Evolutionary conservation across 2,113 vertebrate species (phyloP), one percentile per base, ranked within the genome.

Genomic region (Ailurus styani): DNA sequence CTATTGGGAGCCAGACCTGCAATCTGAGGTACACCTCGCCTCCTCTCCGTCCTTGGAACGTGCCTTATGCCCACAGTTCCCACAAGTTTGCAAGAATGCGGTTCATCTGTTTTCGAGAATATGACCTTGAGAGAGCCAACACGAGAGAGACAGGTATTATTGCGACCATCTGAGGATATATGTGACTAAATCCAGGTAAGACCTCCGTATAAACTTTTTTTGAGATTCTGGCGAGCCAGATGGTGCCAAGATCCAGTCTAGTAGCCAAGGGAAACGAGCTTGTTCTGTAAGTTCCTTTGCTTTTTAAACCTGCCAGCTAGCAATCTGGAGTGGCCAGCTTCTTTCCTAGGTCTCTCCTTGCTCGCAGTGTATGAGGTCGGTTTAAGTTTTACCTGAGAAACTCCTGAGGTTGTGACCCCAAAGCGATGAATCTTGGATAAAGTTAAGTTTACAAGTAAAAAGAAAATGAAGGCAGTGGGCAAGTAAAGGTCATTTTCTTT

Each of bases 401-500:
- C 12, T 31, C 47, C 17, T 10, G 0, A 45, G 8, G 11, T 55
- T 77, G 11, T 1, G 4, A 84, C 47, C 17, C 79, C 15, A 55
- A 2, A 55, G 79, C 0, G 31, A 14, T 55, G 72, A 42, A 68
- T 42, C 34, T 93, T 70, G 3, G 20, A 20, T 29, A 77, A 84
- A 6, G 4, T 70, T 82, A 77, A 18, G 87, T 73, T 55, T 52
- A 62, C 40, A 92, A 91, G 37, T 82, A 85, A 81, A 5, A 79
- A 47, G 42, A 27, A 52, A 8, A 45, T 50, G 57, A 85, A 86
- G 37, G 5, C 15, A 47, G 11, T 90, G 12, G 20, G 7, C 21
- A 77, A 73, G 17, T 87, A 95, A 92, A 92, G 29, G 31, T 83
- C 47, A 82, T n/a, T 78, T 90, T 8, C 23, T 21, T 18, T 72